phyloP scores from a whole-genome alignment of 2,888 invertebrate genomes.

The Steinernema scapterisci region DNA sequence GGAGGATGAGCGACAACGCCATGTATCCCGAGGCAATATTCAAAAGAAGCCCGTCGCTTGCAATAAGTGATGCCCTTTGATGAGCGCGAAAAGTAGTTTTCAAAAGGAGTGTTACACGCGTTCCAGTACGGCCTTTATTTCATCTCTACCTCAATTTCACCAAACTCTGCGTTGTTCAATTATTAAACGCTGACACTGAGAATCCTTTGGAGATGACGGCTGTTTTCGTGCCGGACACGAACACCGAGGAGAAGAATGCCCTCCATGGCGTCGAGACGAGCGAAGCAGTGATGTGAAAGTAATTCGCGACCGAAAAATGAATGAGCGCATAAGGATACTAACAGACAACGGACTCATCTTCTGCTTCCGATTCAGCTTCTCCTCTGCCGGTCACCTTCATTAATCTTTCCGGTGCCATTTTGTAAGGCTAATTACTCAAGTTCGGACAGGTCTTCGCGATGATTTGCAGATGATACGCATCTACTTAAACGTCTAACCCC shows the following conservation, averaged over 20 bases:
- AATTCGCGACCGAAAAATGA: slow-evolving; percentile 31
- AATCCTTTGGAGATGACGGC: slow-evolving; percentile 17
- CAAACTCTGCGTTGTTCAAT: not conserved
- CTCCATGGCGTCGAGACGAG: slow-evolving; percentile 24
- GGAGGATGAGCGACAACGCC: slow-evolving; percentile 17
- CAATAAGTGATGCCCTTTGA: slow-evolving; percentile 25
- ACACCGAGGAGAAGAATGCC: slow-evolving; percentile 19
- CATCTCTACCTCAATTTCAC: not conserved
- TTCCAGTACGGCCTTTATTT: not conserved
- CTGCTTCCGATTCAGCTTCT: slow-evolving; percentile 12
- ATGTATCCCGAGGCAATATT: slow-evolving; percentile 15
- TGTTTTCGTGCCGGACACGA: slow-evolving; percentile 5
- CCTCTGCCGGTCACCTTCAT: not conserved
- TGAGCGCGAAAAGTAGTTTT: not conserved
- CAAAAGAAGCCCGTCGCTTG: not conserved
- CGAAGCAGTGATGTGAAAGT: slow-evolving; percentile 29
- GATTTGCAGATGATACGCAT: not conserved
- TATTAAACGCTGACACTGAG: not conserved
- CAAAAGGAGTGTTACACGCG: not conserved
- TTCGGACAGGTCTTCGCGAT: not conserved
- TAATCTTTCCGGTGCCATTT: too few relatives aligned
- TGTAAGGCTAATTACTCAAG: not conserved
- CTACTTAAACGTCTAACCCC: slow-evolving; percentile 2
- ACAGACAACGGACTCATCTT: slow-evolving; percentile 22
- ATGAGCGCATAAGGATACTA: slow-evolving; percentile 14